Evolutionary conservation across 2,113 vertebrate species (phyloP).

Genomic region (Callionymus lyra): DNA sequence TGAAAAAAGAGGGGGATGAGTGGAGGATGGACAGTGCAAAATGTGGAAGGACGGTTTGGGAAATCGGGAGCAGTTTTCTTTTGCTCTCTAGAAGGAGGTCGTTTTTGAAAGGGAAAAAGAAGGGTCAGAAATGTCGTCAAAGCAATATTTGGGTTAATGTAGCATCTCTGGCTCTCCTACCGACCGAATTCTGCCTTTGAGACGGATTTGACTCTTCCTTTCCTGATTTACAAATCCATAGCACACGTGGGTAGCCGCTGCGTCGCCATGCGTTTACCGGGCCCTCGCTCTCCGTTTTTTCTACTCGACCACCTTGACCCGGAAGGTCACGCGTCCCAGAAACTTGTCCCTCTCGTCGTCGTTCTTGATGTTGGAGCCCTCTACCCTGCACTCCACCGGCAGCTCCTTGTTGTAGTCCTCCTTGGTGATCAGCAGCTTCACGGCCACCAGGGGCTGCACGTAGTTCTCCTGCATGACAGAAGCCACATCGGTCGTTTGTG

Average conservation of each 20-base stretch:
- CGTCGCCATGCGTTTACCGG: constrained; percentile 2
- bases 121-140: constrained; percentile 51
- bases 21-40: constrained; percentile 32
- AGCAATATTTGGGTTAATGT: constrained; percentile 37
- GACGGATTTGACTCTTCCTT: constrained; percentile 49
- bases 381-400: constrained; percentile 81
- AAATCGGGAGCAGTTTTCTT: constrained; percentile 31
- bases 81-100: constrained; percentile 36
- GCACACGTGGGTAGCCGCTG: constrained; percentile 37
- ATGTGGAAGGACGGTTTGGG: constrained; percentile 12
- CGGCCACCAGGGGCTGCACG: constrained; percentile 87
- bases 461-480: constrained; percentile 72
- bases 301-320: constrained; percentile 76
- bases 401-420: constrained; percentile 74
- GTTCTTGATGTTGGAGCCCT: constrained; percentile 79
- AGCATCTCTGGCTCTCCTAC: constrained; percentile 5
- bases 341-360: constrained; percentile 90
- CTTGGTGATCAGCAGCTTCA: constrained; percentile 73
- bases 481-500: constrained; percentile 9
- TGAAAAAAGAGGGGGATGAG: constrained; percentile 11
- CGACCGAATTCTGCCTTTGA: constrained; percentile 24
- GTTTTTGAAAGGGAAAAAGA: constrained; percentile 37
- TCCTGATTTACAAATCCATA: constrained; percentile 36
- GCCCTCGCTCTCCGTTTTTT: constrained; percentile 23
- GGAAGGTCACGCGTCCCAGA: constrained; percentile 86